Conservation (phyloP, 2,113 vertebrate species). For the Chloropsis cyanopogon region DNA sequence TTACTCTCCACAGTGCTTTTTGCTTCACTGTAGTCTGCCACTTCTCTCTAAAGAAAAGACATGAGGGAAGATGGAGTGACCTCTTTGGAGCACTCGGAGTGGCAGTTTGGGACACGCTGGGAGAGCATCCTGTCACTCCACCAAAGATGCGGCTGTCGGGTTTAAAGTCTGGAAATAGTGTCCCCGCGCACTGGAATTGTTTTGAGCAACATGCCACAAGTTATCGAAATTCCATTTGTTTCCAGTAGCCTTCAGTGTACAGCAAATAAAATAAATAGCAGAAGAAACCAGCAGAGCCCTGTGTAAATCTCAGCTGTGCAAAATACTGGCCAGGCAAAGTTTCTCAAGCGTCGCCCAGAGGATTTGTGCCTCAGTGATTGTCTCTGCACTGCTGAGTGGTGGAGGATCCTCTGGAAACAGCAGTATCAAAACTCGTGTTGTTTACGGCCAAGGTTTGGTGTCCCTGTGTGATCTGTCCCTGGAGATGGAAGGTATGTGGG, state of each 20-base stretch:
- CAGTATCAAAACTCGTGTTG: constrained; percentile 16
- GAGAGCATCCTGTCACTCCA: not conserved
- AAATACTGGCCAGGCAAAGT: not conserved
- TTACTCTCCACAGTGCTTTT: not conserved
- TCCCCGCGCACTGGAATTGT: not conserved
- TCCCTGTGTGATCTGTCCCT: constrained; percentile 49
- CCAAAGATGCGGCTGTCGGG: not conserved
- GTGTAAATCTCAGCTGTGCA: not conserved
- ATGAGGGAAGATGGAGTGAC: not conserved
- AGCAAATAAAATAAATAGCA: not conserved
- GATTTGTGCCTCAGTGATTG: not conserved
- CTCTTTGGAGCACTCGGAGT: not conserved
- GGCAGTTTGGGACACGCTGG: not conserved
- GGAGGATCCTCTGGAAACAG: not conserved
- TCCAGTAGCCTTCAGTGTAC: not conserved
- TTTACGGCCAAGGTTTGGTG: constrained; percentile 57
- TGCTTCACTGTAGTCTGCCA: not conserved
- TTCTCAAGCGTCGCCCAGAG: not conserved
- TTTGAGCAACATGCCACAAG: not conserved
- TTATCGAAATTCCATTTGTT: not conserved
- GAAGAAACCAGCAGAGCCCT: not conserved
- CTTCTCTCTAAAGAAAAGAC: not conserved
- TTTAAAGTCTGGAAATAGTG: not conserved
- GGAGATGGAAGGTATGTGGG: constrained; percentile 65
- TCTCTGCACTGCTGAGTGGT: not conserved